Evolutionary conservation across 2,797 vertebrate species (phyloP), one percentile per base, ranked within the genome.

Genomic region (Coccyzus lansbergi): DNA sequence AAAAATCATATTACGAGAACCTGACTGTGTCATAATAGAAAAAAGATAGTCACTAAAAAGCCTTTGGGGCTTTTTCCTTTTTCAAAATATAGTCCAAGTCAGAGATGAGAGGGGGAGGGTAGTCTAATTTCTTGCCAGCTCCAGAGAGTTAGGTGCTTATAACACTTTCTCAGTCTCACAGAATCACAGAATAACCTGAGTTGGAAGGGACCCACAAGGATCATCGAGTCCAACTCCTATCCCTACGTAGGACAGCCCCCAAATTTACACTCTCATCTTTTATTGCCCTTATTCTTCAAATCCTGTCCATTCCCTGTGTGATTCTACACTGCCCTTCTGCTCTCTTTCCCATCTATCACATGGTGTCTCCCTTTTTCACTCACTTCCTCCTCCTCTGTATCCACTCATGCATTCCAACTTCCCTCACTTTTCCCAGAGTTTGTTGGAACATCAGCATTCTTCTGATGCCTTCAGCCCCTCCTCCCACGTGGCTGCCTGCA

Each of bases 321-420:
- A 88, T 90, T 95, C 90, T 52, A 70, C 52, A 17, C 58, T 82
- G 86, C 80, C 94, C 80, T 93, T 81, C 88, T 91, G 91, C 83
- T 94, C 91, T 83, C 80, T 21, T 51, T 64, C 87, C 60, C 80
- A 86, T 95, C 87, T 76, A 90, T 95, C 89, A 94, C 85, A 79
- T 0, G 0, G 14, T 83, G 90, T 93, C 89, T 95, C 72, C 84
- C 36, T 76, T 92, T 60, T 63, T 77, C 0, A 0, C 49, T 93
- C 7, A 0, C 74, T 96, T 95, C 80, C 87, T 91, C 64, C 63
- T 86, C 59, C 91, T 25, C 79, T 46, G 70, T 81, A 65, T 56
- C 67, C 2, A 2, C 55, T 92, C 13, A 3, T 52, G 74, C 95
- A 94, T 93, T 96, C 92, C 92, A 91, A 59, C 77, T 91, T 77